These are phyloP conservation scores for Cephus runcator DNA, from an alignment of 2,888 invertebrate genomes.

Conservation along the genomic window DNA sequence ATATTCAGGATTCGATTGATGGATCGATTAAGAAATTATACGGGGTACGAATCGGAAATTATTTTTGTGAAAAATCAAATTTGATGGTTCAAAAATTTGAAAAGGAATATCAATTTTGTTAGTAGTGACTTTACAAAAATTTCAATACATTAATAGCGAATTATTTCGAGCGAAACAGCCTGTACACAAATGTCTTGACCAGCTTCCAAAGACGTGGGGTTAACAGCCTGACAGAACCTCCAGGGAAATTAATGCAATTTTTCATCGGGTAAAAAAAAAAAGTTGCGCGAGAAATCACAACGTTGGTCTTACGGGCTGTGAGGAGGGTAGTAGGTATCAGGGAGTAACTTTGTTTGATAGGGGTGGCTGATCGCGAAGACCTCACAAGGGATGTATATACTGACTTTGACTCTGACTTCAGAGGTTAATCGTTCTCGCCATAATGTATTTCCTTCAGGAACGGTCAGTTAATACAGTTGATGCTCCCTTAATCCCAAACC, in stretches of 20 bases:
- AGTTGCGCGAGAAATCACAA: background rate
- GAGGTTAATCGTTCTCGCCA: conserved; percentile 24
- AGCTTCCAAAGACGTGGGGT: conserved; percentile 1
- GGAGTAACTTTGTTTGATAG: background rate
- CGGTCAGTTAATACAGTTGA: conserved; percentile 1
- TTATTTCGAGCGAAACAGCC: background rate
- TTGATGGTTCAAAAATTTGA: too few species aligned
- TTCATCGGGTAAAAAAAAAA: conserved; percentile 16
- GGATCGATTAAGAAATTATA: too few species aligned
- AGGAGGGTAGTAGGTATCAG: background rate
- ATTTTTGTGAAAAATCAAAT: too few species aligned
- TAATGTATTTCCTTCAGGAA: background rate
- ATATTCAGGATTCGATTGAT: too few species aligned
- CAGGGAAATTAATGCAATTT: conserved; percentile 37
- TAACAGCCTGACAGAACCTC: conserved; percentile 23
- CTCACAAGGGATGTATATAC: background rate
- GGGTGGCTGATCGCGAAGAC: background rate
- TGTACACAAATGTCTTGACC: background rate
- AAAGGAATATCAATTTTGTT: accelerated
- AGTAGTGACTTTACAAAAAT: too few species aligned
- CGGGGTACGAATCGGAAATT: too few species aligned
- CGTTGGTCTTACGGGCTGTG: background rate
- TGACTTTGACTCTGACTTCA: background rate
- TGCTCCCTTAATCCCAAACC: background rate
- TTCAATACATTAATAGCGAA: background rate